Base-by-base conservation (phyloP, 2,113 vertebrate species). In the Siniperca chuatsi region DNA sequence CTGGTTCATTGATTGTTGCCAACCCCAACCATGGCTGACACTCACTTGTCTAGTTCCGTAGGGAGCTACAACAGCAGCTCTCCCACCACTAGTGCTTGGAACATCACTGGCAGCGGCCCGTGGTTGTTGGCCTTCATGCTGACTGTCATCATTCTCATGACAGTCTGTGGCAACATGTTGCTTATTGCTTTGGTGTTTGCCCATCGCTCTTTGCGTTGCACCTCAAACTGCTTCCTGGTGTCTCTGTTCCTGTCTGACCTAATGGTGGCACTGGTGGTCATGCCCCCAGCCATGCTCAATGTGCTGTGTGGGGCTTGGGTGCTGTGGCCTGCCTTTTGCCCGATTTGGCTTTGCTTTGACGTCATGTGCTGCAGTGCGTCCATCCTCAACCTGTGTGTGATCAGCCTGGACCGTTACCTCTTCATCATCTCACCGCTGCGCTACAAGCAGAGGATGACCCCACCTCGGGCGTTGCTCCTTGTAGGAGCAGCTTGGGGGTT, bases 321-420 rank as follows among this genome's bases (percentile, higher is more conserved):
- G 92, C 94, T 99, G 87, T 96, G 93, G 85, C 95, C 95, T 0
- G 92, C 94, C 65, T 97, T 99, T 85, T 99, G 98, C 91, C 97
- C 96, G 0, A 94, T 99, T 79, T 99, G 98, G 98, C 96, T 96
- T 69, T 97, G 97, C 94, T 99, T 99, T 1, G 98, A 99, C 0
- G 97, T 99, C 85, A 99, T 99, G 98, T 99, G 98, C 95, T 99
- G 98, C 94, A 99, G 98, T 3, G 98, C 98, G 8, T 99, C 98
- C 93, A 99, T 99, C 90, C 97, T 99, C 83, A 99, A 99, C 96
- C 96, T 99, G 64, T 98, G 98, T 48, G 93, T 97, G 92, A 99
- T 99, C 95, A 99, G 98, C 94, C 91, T 99, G 94, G 98, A 99
- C 95, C 96, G 98, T 2, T 99, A 99, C 93, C 95, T 99, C 91